Base-by-base conservation (phyloP, 2,797 vertebrate genomes). In the Microctenopoma lineatum region DNA sequence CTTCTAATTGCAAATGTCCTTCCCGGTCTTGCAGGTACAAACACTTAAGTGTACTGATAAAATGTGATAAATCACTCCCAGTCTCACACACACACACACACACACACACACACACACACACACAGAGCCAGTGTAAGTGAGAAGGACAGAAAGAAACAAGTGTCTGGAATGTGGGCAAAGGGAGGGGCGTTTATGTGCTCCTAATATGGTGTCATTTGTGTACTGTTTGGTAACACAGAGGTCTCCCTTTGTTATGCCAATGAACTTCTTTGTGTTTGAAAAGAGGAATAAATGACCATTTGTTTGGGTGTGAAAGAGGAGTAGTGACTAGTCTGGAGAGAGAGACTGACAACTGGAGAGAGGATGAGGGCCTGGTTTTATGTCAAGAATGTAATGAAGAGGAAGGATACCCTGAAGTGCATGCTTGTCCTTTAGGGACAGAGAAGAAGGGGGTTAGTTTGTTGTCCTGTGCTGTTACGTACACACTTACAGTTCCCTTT, bases 261-360 rank as follows among this genome's bases (percentile, higher is more conserved):
- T 91, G 77, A 89, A 55, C 64, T 69, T 58, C 64, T 82, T 75
- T 92, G 36, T 65, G 66, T n/a, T 50, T 54, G 46, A 57, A 77
- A 66, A 76, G 85, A 64, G 59, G 84, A 75, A 92, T 88, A 87
- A 92, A 87, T 84, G 82, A 83, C 72, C 84, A 80, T 90, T 92
- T 92, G 91, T 93, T 75, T 85, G 83, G 58, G 73, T 11, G 63
- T 85, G 83, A 92, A 90, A 90, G 81, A 80, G 59, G 75, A 83
- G 76, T 32, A 51, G 82, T 63, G 68, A 64, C 51, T 41, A 68
- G 80, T 79, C 84, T 60, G 61, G 70, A 80, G 65, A 69, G 59
- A 60, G 52, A 77, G 65, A 72, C 42, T 57, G 76, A 81, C 74
- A 8, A 18, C 44, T 58, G 32, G 46, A 64, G 64, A 66, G 73